These are phyloP conservation scores for Drosophila lacteicornis DNA, from an alignment of 1,140 invertebrate species.

Conservation along the genomic window DNA sequence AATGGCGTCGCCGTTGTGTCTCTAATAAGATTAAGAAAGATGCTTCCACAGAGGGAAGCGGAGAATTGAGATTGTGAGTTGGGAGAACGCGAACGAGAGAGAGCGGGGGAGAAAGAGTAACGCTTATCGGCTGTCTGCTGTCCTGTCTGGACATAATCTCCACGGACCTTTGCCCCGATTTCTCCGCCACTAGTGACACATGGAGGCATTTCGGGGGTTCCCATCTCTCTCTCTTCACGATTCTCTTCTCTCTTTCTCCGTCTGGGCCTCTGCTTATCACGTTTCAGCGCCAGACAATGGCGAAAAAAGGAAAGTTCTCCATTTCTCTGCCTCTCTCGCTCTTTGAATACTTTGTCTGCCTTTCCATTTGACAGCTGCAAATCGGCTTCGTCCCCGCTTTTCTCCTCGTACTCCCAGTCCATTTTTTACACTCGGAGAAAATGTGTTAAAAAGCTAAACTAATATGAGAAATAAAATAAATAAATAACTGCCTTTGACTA, in stretches of 20 bases:
- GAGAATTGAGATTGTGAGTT: conserved; percentile 1
- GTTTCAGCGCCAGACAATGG: conserved; percentile 69
- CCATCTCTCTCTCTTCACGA: not conserved
- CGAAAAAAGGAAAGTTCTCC: conserved; percentile 50
- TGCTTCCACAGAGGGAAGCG: conserved; percentile 15
- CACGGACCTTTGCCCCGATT: conserved; percentile 54
- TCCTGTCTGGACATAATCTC: conserved; percentile 70
- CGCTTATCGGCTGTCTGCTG: conserved; percentile 47
- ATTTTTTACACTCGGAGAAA: not conserved
- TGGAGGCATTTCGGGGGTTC: conserved; percentile 26
- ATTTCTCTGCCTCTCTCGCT: conserved; percentile 2
- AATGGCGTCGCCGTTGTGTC: conserved; percentile 65
- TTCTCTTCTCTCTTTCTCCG: conserved; percentile 12
- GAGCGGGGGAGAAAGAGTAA: conserved; percentile 4
- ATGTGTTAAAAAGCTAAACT: no score
- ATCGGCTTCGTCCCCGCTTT: conserved; percentile 41
- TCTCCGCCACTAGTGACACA: conserved; percentile 55
- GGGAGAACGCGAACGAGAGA: not conserved
- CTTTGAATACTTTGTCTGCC: conserved; percentile 43
- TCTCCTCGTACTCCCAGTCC: not conserved
- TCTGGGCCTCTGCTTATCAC: conserved; percentile 57
- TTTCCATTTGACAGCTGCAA: conserved; percentile 72
- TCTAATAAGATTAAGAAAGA: conserved; percentile 67
- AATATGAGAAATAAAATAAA: no score
- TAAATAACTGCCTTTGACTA: no score